Conservation (phyloP, 2,113 vertebrate species). For the Lynx canadensis region DNA sequence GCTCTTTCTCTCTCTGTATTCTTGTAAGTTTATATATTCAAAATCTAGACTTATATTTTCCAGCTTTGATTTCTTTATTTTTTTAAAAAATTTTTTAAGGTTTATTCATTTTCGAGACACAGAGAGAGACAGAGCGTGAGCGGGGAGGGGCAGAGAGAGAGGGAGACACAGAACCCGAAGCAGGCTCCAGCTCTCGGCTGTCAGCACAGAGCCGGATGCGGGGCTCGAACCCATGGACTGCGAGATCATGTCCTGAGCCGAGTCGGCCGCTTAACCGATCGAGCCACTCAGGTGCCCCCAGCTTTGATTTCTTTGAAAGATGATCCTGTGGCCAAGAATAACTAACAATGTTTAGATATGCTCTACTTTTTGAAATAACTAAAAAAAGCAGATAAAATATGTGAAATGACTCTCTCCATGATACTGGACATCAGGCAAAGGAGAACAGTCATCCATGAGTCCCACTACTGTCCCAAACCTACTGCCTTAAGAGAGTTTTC, state of each 20-base stretch:
- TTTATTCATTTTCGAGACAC: too few species aligned
- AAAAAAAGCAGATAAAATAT: neutral
- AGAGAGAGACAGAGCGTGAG: too few species aligned
- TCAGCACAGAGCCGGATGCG: too few species aligned
- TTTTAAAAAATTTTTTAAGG: too few species aligned
- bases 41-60: neutral
- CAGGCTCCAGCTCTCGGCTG: too few species aligned
- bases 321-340: neutral
- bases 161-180: too few species aligned
- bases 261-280: too few species aligned
- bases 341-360: neutral
- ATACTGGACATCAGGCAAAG: neutral
- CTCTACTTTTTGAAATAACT: neutral
- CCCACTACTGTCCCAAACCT: neutral
- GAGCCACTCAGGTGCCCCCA: neutral
- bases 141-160: too few species aligned
- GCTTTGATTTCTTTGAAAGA: neutral
- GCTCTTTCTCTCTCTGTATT: neutral
- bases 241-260: too few species aligned
- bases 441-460: neutral
- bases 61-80: neutral
- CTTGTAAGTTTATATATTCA: neutral
- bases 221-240: too few species aligned
- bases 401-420: neutral
- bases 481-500: neutral